Evolutionary conservation across 2,888 invertebrate genomes (phyloP).

Genomic region (Caenorhabditis zanzibari): DNA sequence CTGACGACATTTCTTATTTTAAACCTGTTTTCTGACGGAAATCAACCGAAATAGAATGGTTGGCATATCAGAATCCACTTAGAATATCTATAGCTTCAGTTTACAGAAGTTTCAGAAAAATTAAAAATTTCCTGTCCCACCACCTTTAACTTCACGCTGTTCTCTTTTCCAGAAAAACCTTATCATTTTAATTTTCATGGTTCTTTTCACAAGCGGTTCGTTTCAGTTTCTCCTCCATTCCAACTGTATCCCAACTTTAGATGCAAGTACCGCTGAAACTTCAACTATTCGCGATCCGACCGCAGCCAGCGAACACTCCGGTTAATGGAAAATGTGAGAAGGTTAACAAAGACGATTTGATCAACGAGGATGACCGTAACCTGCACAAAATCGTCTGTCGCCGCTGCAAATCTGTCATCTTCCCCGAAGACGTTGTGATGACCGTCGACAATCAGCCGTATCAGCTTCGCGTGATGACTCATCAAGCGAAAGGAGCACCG

Average conservation of each 20-base stretch:
- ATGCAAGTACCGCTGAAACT: slow-evolving; percentile 61
- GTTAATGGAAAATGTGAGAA: slow-evolving; percentile 70
- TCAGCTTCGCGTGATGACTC: slow-evolving; percentile 67
- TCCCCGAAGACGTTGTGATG: slow-evolving; percentile 75
- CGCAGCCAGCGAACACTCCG: slow-evolving; percentile 58
- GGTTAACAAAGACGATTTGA: slow-evolving; percentile 71
- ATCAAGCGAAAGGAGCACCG: slow-evolving; percentile 63
- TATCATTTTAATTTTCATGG: slow-evolving; percentile 39
- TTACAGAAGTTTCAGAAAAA: too few species aligned
- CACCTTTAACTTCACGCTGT: not conserved
- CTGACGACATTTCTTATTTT: too few species aligned
- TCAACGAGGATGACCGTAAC: slow-evolving; percentile 75
- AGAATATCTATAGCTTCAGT: too few species aligned
- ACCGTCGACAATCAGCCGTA: slow-evolving; percentile 70
- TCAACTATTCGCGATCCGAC: slow-evolving; percentile 64
- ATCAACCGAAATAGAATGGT: too few species aligned
- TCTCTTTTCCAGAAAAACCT: not conserved
- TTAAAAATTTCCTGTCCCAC: too few species aligned
- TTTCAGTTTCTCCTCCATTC: not conserved
- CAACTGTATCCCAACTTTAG: not conserved
- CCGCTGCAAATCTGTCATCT: slow-evolving; percentile 76
- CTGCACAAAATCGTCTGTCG: slow-evolving; percentile 76
- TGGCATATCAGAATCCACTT: too few species aligned
- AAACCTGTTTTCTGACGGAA: too few species aligned
- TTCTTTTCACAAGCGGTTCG: slow-evolving; percentile 43